Base-by-base conservation (phyloP, 2,888 invertebrate genomes). In the Oegoconia quadripuncta region DNA sequence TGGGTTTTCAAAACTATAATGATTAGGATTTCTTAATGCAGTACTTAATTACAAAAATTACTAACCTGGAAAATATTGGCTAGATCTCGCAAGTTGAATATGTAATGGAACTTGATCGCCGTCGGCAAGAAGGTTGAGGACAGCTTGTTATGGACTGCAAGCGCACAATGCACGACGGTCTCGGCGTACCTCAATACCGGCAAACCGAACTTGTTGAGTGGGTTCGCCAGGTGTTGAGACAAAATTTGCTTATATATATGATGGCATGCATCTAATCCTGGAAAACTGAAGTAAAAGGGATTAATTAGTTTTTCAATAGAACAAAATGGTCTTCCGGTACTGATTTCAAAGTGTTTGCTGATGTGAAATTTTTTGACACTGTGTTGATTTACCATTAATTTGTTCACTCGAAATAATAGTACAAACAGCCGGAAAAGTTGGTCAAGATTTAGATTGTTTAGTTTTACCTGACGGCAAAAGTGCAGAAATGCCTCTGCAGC, bases 41-140 rank as follows among this genome's bases (percentile, higher is more conserved):
- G n/a, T 16, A 9, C 29, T 27, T 13, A 18, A n/a, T n/a, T n/a
- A 30, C 26, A n/a, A 16, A 27, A 16, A n/a, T n/a, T n/a, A n/a
- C n/a, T 38, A 78, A 95, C 96, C 90, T 97, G 96, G 75, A 97
- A 98, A 49, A 98, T 93, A 68, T 97, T 97, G 1, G 97, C 95
- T 39, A 98, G 87, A 75, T 98, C 98, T 41, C 98, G 88, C 36
- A 98, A 82, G 73, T 97, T 98, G 78, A 97, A 98, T 42, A 94
- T 90, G 64, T 98, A 98, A 73, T 98, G 98, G 73, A 98, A 98
- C 80, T 97, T 98, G 52, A 95, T 89, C 13, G 97, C 97, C 0
- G 98, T 98, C 0, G 98, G 98, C 46, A 98, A 84, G 80, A 98
- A 98, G 0, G 90, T 90, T 1, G 91, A 68, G 0, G 92, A 80